Percentiles rank a stretch among this genome's conserved stretches.
phyloP scores from a whole-genome alignment of 2,113 vertebrate genomes.

The Clarias macrocephalus region DNA sequence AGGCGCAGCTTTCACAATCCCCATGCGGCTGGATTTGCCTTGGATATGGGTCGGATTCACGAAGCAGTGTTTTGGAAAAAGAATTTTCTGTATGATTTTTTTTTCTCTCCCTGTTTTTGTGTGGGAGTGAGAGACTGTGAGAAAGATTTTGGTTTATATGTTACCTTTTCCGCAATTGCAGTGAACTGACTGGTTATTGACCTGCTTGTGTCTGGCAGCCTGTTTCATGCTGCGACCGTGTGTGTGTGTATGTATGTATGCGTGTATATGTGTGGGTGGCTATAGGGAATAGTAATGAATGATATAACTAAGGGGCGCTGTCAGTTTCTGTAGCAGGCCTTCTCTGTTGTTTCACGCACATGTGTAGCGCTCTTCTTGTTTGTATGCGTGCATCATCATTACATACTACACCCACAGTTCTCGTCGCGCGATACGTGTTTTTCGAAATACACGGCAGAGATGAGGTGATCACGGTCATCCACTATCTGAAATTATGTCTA shows the following conservation, averaged over 20 bases:
- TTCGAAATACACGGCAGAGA: not conserved
- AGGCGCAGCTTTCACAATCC: slow-evolving; percentile 1
- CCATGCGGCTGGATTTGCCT: slow-evolving; percentile 11
- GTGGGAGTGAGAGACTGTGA: slow-evolving; percentile 19
- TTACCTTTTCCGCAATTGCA: slow-evolving; percentile 7
- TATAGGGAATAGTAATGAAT: slow-evolving; percentile 43
- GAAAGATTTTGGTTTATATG: not conserved
- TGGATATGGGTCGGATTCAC: slow-evolving; percentile 14
- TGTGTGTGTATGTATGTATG: not conserved
- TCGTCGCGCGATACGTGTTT: not conserved
- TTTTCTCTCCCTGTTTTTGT: slow-evolving; percentile 16
- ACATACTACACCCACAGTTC: not conserved
- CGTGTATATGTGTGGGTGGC: not conserved
- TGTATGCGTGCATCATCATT: slow-evolving; percentile 2
- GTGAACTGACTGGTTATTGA: slow-evolving; percentile 34
- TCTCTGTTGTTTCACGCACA: slow-evolving; percentile 3
- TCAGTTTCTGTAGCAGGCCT: slow-evolving; percentile 33
- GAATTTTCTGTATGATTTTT: not conserved
- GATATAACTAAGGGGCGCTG: slow-evolving; percentile 18
- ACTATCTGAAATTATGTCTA: not conserved
- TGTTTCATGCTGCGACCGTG: not conserved
- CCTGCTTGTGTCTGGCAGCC: slow-evolving; percentile 9
- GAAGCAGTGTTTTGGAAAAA: slow-evolving; percentile 12
- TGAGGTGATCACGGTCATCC: not conserved
- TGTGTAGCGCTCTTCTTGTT: not conserved